A percentile compares a stretch with the other conserved stretches of the same genome.
These are phyloP conservation scores for Dermochelys coriacea DNA, from an alignment of 2,797 vertebrate genomes.

Conservation along the genomic window DNA sequence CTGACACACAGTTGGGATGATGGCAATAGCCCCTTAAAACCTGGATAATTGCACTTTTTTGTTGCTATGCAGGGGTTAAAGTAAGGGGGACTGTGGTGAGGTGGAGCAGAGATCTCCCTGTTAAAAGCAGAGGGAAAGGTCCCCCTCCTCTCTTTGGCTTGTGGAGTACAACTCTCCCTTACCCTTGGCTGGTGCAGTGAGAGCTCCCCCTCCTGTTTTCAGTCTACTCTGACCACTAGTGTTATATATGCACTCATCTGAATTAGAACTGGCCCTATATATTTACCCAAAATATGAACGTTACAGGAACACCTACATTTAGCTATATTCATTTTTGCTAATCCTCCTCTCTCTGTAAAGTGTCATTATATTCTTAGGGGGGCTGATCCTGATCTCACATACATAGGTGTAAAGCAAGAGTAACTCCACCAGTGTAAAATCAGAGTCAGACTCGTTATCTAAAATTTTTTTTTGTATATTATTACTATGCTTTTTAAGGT, in stretches of 20 bases:
- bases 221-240: not conserved
- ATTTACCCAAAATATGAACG: not conserved
- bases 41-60: not conserved
- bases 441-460: conserved; percentile 8
- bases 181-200: conserved; percentile 18
- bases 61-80: not conserved
- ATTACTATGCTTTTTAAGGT: accelerated
- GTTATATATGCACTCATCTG: not conserved
- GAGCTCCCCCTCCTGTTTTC: conserved; percentile 47
- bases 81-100: not conserved
- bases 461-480: not conserved
- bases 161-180: not conserved
- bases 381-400: not conserved
- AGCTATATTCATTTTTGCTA: not conserved
- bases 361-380: not conserved
- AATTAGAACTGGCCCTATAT: not conserved
- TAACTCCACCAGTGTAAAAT: not conserved
- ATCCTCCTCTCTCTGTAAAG: not conserved
- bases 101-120: not conserved
- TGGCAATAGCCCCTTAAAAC: not conserved
- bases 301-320: not conserved
- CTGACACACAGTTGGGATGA: accelerated
- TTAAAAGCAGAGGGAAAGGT: not conserved
- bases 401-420: not conserved
- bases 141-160: not conserved